These are phyloP conservation scores for Mesitornis unicolor DNA, from an alignment of 2,113 vertebrate genomes.

Conservation along the genomic window DNA sequence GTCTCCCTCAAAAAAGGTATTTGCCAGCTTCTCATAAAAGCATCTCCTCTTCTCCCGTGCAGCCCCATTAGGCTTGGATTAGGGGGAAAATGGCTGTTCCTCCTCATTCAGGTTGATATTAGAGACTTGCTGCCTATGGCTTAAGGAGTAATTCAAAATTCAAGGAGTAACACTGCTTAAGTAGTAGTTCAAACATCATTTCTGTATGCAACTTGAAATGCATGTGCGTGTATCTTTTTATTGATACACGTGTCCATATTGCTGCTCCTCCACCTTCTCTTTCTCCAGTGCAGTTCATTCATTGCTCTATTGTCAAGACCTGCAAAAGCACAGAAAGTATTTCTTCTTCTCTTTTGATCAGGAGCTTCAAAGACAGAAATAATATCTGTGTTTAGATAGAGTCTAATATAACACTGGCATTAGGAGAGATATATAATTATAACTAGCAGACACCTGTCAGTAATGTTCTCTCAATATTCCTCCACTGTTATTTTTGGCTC, in stretches of 20 bases:
- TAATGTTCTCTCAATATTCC: slow-evolving; percentile 31
- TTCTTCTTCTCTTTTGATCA: not conserved
- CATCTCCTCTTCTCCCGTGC: not conserved
- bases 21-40: not conserved
- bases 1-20: not conserved
- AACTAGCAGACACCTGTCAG: slow-evolving; percentile 41
- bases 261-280: not conserved
- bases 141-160: not conserved
- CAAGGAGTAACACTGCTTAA: not conserved
- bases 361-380: slow-evolving; percentile 19
- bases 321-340: not conserved
- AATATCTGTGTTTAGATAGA: slow-evolving; percentile 33
- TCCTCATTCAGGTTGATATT: not conserved
- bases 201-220: not conserved
- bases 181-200: not conserved
- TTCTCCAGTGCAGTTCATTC: not conserved
- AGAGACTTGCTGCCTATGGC: not conserved
- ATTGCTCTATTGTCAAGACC: not conserved
- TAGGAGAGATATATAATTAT: slow-evolving; percentile 22
- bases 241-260: not conserved
- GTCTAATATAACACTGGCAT: slow-evolving; percentile 30
- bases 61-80: not conserved
- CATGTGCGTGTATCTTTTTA: not conserved
- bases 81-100: not conserved
- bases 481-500: slow-evolving; percentile 48